Base-by-base conservation (phyloP, 1,140 invertebrate species). In the Capitella teleta region DNA sequence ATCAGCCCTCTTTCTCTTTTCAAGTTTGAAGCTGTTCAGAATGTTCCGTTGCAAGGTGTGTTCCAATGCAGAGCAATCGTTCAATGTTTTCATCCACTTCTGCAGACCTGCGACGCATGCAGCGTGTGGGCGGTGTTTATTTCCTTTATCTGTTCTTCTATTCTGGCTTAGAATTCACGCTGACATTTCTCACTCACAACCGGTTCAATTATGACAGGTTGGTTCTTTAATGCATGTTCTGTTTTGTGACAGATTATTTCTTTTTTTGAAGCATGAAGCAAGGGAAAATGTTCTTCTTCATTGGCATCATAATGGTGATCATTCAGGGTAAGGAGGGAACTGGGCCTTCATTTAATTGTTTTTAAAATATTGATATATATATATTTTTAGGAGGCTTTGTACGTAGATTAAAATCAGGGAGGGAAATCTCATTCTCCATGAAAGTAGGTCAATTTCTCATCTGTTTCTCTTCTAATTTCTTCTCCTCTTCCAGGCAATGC, bases 81-180 rank as follows among this genome's bases (percentile, higher is more conserved):
- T 34, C 8, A n/a, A 34, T 8, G n/a, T 8, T 34, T 34, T 34
- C 30, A 34, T 34, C n/a, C 8, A 34, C n/a, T 10, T 18, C 36
- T 56, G 49, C 44, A 64, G 57, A 55, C 18, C 44, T 61, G 32
- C 41, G 72, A 52, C 74, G 79, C 51, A 72, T 98, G 42, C 79
- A 79, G 58, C 77, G 75, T 34, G 74, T 96, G 49, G 93, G 93
- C 45, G 57, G 78, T 28, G 81, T 90, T 19, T 97, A 97, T 71
- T 98, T 98, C 67, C 66, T 94, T 1, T 98, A 95, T 72, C 75
- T 99, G 34, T 94, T 98, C 63, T 76, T 98, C 21, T 99, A 96
- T 66, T 96, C 93, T 48, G 94, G 93, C 1, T 74, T 98, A 28
- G 95, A 99, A 72, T 98, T 97, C 65, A 98, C 94, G 1, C 74